Conservation (phyloP, 2,797 vertebrate genomes). For the Xenops minutus region DNA sequence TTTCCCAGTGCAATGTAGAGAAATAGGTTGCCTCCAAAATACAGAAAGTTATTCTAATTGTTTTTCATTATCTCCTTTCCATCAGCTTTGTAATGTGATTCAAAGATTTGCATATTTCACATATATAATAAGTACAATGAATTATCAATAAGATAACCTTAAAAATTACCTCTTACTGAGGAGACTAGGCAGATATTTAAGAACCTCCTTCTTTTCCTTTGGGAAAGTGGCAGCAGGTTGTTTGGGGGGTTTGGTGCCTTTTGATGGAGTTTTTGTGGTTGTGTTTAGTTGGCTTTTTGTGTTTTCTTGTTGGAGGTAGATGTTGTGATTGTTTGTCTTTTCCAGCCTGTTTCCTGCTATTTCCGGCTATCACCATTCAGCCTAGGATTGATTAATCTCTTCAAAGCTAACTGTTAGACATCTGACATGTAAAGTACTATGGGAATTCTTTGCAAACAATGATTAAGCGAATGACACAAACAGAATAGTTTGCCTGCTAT, state of each 20-base stretch:
- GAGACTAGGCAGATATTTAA: not conserved
- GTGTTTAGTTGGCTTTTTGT: not conserved
- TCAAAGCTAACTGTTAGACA: not conserved
- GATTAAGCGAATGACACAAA: not conserved
- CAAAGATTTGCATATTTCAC: not conserved
- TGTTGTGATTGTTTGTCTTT: not conserved
- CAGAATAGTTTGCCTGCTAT: not conserved
- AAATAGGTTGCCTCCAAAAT: not conserved
- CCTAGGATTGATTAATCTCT: not conserved
- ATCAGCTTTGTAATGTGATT: not conserved
- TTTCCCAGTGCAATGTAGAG: not conserved
- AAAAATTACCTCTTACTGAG: not conserved
- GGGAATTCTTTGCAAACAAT: not conserved
- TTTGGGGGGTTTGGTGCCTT: not conserved
- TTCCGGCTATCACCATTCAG: not conserved
- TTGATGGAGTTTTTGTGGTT: rapidly evolving
- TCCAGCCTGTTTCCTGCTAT: not conserved
- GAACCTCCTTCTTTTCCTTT: not conserved
- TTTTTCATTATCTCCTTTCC: not conserved
- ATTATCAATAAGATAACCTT: not conserved
- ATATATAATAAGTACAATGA: not conserved
- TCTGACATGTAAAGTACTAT: not conserved
- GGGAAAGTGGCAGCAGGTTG: not conserved
- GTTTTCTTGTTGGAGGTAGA: not conserved
- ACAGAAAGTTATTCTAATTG: not conserved